A percentile compares a stretch with the other conserved stretches of the same genome.
Evolutionary conservation across 2,888 invertebrate species (phyloP).

Genomic region (Philaethria dido): DNA sequence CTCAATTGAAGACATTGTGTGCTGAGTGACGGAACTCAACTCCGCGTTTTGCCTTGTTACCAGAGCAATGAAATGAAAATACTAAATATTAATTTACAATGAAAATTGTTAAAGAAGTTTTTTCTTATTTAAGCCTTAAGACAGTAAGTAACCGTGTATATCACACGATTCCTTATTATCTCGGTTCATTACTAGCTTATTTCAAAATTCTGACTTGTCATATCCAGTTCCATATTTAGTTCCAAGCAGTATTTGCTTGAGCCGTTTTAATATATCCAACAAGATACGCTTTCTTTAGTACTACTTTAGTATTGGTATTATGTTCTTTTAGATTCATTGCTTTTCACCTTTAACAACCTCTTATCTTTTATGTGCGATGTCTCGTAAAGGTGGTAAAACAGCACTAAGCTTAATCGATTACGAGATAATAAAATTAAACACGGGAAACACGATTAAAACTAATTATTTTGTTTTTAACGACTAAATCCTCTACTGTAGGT

Average conservation of each 20-base stretch:
- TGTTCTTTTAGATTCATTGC: slow-evolving; percentile 36
- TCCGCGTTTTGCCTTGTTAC: no score
- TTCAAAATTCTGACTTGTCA: no score
- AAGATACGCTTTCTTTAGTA: slow-evolving; percentile 26
- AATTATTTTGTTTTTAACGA: slow-evolving; percentile 7
- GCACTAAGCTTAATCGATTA: slow-evolving; percentile 12
- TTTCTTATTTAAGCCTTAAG: no score
- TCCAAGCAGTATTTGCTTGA: slow-evolving; percentile 19
- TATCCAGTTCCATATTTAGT: no score
- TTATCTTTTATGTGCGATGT: slow-evolving; percentile 32
- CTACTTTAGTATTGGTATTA: slow-evolving; percentile 35
- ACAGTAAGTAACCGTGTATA: no score
- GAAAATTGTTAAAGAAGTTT: no score
- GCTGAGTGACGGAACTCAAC: no score
- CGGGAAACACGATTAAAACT: not conserved
- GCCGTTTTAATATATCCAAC: slow-evolving; percentile 27
- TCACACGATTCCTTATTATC: no score
- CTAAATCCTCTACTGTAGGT: not conserved
- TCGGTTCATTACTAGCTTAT: no score
- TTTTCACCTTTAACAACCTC: slow-evolving; percentile 37
- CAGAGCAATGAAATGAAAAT: no score
- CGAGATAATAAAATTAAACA: not conserved
- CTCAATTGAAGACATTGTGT: no score
- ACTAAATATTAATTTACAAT: no score
- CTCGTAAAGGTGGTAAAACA: slow-evolving; percentile 27